phyloP scores from a whole-genome alignment of 2,113 vertebrate species.

The Vulpes lagopus region DNA sequence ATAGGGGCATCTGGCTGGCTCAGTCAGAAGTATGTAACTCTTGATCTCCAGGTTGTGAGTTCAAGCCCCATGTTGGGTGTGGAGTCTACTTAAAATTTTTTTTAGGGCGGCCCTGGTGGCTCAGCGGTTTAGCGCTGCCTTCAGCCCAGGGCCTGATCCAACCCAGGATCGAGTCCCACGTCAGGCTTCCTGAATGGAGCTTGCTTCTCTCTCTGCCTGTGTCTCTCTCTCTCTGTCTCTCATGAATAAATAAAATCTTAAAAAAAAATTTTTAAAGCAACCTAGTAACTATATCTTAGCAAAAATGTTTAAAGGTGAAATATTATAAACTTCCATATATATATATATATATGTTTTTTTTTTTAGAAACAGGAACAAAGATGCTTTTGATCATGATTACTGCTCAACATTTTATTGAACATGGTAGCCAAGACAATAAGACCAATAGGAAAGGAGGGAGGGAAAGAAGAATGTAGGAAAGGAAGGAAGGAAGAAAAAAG shows the following conservation, averaged over 20 bases:
- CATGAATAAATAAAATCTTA: no score
- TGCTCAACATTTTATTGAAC: neutral
- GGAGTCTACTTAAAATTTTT: no score
- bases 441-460: neutral
- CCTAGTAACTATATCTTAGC: neutral
- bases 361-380: neutral
- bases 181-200: no score
- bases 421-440: neutral
- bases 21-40: no score
- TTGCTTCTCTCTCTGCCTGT: no score
- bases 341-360: no score
- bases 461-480: neutral
- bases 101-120: neutral
- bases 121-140: no score
- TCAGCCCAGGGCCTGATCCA: no score
- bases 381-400: neutral
- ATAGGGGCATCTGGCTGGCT: neutral
- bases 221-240: no score
- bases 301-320: neutral
- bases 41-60: no score
- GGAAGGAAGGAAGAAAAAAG: neutral
- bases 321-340: neutral
- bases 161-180: no score
- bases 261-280: neutral
- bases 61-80: no score